Evolutionary conservation across 2,113 vertebrate species (phyloP), one percentile per base, ranked within the genome.

Genomic region (Pterocles orientalis): DNA sequence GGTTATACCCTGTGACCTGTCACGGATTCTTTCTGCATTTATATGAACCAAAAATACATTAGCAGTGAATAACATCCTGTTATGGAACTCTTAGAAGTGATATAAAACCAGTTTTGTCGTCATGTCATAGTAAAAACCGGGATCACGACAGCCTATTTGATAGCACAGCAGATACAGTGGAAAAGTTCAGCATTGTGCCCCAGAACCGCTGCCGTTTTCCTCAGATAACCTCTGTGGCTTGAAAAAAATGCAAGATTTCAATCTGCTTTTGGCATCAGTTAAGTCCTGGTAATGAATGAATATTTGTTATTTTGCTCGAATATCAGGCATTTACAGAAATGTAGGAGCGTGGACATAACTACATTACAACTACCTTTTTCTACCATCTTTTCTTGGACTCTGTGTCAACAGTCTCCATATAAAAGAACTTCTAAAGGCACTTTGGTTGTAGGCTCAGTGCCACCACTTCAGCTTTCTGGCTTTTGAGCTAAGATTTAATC

Each of bases 41-140:
- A 61, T 90, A 86, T 75, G 76, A 97, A 92, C 39, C 36, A 81
- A 77, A 96, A 96, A 78, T 36, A 65, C 34, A 88, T 92, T 86
- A 96, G 71, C 56, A 85, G 82, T 87, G 93, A 96, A 92, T 86
- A 93, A 65, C 89, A 94, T 69, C 60, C 71, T 76, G 70, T 34
- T 94, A 82, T 41, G 29, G 82, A 88, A 75, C 81, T 80, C 84
- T 85, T 31, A 65, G 65, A 90, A 95, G 82, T 60, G 79, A 85
- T 62, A 72, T 65, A 94, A 91, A 84, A 39, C 68, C 36, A 64
- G 64, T 53, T 82, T 70, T 94, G 72, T 82, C 94, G 92, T 84
- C 85, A 76, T 7, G 14, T 88, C 87, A 50, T 79, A 33, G 51
- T 56, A 41, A 91, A 87, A 89, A 43, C 60, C 3, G 6, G 53